phyloP scores from a whole-genome alignment of 2,113 vertebrate genomes.

The Ondatra zibethicus region DNA sequence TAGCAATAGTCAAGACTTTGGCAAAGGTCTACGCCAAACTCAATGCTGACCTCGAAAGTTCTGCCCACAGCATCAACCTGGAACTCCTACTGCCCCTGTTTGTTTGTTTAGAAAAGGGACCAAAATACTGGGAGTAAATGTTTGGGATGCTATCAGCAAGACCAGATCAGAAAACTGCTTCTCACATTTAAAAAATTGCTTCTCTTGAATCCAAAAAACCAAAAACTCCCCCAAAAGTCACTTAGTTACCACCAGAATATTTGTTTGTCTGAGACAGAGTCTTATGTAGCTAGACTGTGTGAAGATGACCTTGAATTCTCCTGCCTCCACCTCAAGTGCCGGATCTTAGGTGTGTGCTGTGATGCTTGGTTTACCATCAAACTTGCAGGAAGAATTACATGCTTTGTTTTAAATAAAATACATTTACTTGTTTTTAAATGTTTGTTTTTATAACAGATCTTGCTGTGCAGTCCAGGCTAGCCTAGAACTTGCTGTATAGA shows the following conservation, averaged over 20 bases:
- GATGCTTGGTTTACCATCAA: neutral
- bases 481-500: neutral
- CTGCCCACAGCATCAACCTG: neutral
- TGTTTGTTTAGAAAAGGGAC: neutral
- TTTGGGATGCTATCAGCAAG: neutral
- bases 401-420: slow-evolving; percentile 12
- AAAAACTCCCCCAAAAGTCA: neutral
- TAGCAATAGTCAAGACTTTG: neutral
- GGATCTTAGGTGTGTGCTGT: neutral
- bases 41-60: neutral
- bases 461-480: neutral
- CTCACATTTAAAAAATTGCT: neutral
- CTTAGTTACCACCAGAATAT: neutral
- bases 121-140: neutral
- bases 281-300: neutral
- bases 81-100: neutral
- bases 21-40: neutral
- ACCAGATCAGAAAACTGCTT: neutral
- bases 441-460: neutral
- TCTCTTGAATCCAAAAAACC: neutral
- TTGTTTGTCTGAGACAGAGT: neutral
- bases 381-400: neutral
- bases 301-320: neutral
- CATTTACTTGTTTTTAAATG: neutral
- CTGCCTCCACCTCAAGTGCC: no score